These are phyloP conservation scores for Pinna nobilis DNA, from an alignment of 1,140 invertebrate species.

Conservation along the genomic window DNA sequence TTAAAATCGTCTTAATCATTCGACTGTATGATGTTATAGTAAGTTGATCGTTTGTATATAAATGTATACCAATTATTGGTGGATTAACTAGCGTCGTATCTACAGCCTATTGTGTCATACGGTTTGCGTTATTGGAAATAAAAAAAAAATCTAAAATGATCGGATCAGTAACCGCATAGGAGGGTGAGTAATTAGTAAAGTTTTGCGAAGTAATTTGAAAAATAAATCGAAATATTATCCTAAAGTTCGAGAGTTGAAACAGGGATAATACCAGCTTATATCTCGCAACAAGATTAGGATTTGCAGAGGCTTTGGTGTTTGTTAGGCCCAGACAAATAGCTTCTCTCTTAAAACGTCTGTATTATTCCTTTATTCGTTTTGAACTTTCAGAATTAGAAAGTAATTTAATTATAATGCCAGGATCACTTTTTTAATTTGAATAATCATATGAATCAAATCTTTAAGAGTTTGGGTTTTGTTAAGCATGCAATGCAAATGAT, in stretches of 20 bases:
- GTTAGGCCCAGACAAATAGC: not conserved
- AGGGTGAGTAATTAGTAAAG: constrained; percentile 12
- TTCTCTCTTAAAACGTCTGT: constrained; percentile 4
- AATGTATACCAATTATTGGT: constrained; percentile 7
- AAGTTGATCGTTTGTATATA: constrained; percentile 9
- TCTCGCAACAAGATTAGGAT: constrained; percentile 17
- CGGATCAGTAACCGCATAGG: constrained; percentile 13
- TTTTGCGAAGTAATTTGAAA: constrained; percentile 12
- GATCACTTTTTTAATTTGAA: constrained; percentile 4
- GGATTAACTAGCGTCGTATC: constrained; percentile 6
- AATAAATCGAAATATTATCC: constrained; percentile 8
- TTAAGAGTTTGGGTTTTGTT: not conserved
- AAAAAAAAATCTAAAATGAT: constrained; percentile 14
- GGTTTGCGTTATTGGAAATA: not conserved
- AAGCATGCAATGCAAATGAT: too few relatives aligned
- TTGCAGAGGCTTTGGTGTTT: not conserved
- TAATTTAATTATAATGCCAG: constrained; percentile 18
- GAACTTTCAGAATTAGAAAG: constrained; percentile 2
- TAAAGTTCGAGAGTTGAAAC: constrained; percentile 9
- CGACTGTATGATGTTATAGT: constrained; percentile 7
- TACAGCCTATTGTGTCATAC: not conserved
- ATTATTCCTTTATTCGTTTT: constrained; percentile 3
- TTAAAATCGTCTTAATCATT: constrained; percentile 19
- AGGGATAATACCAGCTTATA: not conserved
- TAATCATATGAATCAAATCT: constrained; percentile 18